Percentiles rank a stretch among this genome's conserved stretches.
Evolutionary conservation across 2,113 vertebrate genomes (phyloP).

Genomic region (Tonatia bakeri): DNA sequence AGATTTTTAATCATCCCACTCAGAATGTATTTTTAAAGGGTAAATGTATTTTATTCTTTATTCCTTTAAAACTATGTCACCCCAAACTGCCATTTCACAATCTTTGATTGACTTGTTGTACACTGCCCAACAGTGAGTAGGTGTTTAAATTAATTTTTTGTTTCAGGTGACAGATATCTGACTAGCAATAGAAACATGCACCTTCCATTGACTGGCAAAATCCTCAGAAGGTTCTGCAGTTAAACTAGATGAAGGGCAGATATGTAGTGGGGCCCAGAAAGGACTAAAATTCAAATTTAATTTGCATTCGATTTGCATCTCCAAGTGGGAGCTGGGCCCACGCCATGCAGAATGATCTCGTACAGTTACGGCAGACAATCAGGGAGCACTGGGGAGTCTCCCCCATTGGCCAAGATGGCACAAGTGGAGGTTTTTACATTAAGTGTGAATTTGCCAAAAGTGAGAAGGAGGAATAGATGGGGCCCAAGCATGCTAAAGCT

Average conservation of each 20-base stretch:
- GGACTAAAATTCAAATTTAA: too few relatives aligned
- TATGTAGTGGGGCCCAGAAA: not conserved
- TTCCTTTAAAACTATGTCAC: not conserved
- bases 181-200: not conserved
- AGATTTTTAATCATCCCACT: slow-evolving; percentile 30
- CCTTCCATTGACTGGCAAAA: not conserved
- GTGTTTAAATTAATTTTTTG: not conserved
- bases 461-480: too few relatives aligned
- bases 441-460: too few relatives aligned
- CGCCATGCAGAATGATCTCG: too few relatives aligned
- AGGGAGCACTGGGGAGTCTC: too few relatives aligned
- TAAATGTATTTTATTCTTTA: not conserved
- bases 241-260: not conserved
- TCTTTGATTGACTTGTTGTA: not conserved
- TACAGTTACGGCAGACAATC: too few relatives aligned
- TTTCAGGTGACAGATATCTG: not conserved
- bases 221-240: not conserved
- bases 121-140: not conserved
- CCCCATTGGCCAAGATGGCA: too few relatives aligned
- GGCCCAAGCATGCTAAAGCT: too few relatives aligned
- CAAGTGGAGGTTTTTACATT: too few relatives aligned
- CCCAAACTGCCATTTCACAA: not conserved
- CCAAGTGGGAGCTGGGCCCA: too few relatives aligned
- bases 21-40: slow-evolving; percentile 36
- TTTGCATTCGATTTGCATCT: too few relatives aligned